phyloP scores from a whole-genome alignment of 1,140 invertebrate genomes.

The Sogatella furcifera region DNA sequence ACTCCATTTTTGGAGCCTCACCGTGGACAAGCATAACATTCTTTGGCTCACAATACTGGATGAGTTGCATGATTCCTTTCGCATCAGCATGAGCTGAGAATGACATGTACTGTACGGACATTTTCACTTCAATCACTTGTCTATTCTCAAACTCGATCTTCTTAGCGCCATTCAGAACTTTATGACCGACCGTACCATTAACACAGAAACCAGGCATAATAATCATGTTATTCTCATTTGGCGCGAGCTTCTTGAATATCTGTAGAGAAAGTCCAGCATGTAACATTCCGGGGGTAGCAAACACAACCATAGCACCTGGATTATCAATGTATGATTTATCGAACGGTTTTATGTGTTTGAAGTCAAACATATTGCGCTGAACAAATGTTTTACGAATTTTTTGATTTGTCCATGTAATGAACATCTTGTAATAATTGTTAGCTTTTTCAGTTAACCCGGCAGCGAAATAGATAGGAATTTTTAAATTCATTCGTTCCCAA shows the following conservation, averaged over 20 bases:
- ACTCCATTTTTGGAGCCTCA: slow-evolving; percentile 63
- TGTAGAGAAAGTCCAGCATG: slow-evolving; percentile 96
- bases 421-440: slow-evolving; percentile 99
- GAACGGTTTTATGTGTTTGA: slow-evolving; percentile 98
- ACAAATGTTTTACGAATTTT: slow-evolving; percentile 99
- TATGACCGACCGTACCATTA: slow-evolving; percentile 94
- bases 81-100: slow-evolving; percentile 99
- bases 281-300: slow-evolving; percentile 99
- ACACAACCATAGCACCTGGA: slow-evolving; percentile 98
- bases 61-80: slow-evolving; percentile 99
- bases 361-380: slow-evolving; percentile 99
- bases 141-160: slow-evolving; percentile 93
- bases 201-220: slow-evolving; percentile 99
- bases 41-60: slow-evolving; percentile 93
- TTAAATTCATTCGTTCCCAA: slow-evolving; percentile 96
- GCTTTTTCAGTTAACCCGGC: slow-evolving; percentile 96
- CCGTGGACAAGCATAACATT: slow-evolving; percentile 97
- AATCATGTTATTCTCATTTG: slow-evolving; percentile 97
- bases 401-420: slow-evolving; percentile 99
- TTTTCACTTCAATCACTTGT: slow-evolving; percentile 91
- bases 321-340: slow-evolving; percentile 94
- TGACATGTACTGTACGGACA: slow-evolving; percentile 98
- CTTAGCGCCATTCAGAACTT: slow-evolving; percentile 91
- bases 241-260: slow-evolving; percentile 99
- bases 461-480: slow-evolving; percentile 97